phyloP scores from a whole-genome alignment of 1,140 invertebrate genomes.

The Aphis gossypii region DNA sequence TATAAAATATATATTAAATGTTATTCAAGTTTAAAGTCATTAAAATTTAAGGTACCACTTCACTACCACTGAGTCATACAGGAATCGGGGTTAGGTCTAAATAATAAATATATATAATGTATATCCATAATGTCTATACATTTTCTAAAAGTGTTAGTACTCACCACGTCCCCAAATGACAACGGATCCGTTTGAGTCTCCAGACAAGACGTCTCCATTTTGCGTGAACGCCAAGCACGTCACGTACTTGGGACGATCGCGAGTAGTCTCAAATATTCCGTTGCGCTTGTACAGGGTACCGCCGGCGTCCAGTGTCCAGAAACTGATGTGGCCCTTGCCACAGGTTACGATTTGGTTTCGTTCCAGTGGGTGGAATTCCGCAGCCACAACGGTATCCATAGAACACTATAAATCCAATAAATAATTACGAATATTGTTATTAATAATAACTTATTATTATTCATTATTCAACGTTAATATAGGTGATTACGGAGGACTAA shows the following conservation, averaged over 20 bases:
- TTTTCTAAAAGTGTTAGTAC: constrained; percentile 59
- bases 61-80: too few relatives aligned
- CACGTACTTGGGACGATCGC: constrained; percentile 93
- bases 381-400: constrained; percentile 88
- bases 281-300: constrained; percentile 85
- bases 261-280: constrained; percentile 83
- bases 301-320: constrained; percentile 87
- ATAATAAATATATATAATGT: not conserved
- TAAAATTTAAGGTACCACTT: too few relatives aligned
- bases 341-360: constrained; percentile 87
- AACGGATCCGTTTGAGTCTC: constrained; percentile 88
- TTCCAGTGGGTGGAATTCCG: constrained; percentile 91
- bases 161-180: constrained; percentile 86
- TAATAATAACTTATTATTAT: too few relatives aligned
- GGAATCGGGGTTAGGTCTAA: not conserved
- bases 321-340: constrained; percentile 89
- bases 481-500: too few relatives aligned
- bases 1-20: too few relatives aligned
- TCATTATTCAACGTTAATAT: not conserved
- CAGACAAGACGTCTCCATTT: constrained; percentile 74
- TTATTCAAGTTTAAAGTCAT: too few relatives aligned
- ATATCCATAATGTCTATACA: not conserved
- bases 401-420: constrained; percentile 75
- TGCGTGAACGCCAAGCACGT: constrained; percentile 89
- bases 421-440: not conserved